Base-by-base conservation (phyloP, 2,113 vertebrate species). In the Oophaga pumilio region DNA sequence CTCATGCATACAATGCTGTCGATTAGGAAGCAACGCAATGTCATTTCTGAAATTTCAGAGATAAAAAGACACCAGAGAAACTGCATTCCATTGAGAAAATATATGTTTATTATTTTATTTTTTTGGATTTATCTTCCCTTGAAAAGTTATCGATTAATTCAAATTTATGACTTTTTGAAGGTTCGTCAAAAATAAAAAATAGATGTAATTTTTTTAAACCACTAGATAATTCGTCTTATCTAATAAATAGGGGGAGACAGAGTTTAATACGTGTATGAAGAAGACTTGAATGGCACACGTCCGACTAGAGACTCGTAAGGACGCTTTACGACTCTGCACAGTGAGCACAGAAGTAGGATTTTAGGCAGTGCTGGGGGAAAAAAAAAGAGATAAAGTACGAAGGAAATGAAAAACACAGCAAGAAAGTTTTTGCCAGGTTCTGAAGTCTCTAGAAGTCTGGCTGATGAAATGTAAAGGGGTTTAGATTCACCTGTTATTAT, bases 391-490 rank as follows among this genome's bases (percentile, higher is more conserved):
- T 90, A 82, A 90, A 77, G 66, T 69, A 64, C 85, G 90, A 88
- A 84, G 50, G 73, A 93, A 94, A 90, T 91, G 91, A 90, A 92
- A 92, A 92, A 91, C 53, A 12, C 88, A 92, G 88, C 77, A 85
- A 89, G 88, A 90, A 92, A 92, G 89, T 91, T 94, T 85, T 80
- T 50, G 90, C 88, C 93, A 60, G 83, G 66, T 93, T 90, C 88
- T 90, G 89, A 77, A 78, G 88, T 89, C 80, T 91, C 89, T 89
- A 84, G 79, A 92, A 85, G 33, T 85, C 43, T 28, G 91, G 89
- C 88, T 91, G 85, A 87, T 92, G 85, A 92, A 93, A 91, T 93
- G 92, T 90, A 92, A 69, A 90, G 86, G 78, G 78, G 85, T 92
- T 91, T 92, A 59, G 86, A 88, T 84, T 76, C 81, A 90, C 89